Percentiles rank a stretch among this genome's conserved stretches.
Evolutionary conservation across 2,888 invertebrate species (phyloP).

Genomic region (Dryomyza anilis): DNA sequence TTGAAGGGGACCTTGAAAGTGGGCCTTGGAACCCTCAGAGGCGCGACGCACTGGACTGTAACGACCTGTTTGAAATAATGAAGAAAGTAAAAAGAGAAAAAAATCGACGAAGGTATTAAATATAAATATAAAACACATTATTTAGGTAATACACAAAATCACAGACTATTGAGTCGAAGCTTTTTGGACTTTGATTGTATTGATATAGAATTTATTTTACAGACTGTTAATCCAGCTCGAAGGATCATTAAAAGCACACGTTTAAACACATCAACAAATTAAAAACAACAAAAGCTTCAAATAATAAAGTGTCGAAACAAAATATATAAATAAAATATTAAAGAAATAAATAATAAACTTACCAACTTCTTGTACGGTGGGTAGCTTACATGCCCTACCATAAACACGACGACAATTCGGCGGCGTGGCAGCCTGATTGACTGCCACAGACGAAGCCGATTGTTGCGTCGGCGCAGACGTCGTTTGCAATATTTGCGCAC

Average conservation of each 20-base stretch:
- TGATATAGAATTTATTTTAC: not conserved
- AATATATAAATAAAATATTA: slow-evolving; percentile 27
- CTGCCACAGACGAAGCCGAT: slow-evolving; percentile 37
- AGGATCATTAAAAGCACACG: not conserved
- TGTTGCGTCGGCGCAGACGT: slow-evolving; percentile 1
- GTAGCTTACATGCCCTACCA: slow-evolving; percentile 60
- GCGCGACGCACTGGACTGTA: slow-evolving; percentile 92
- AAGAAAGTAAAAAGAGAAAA: not conserved
- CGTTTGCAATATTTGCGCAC: slow-evolving; percentile 22
- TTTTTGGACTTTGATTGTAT: no score
- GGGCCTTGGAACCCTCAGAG: slow-evolving; percentile 70
- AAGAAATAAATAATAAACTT: slow-evolving; percentile 58
- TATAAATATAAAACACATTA: no score
- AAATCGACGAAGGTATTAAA: no score
- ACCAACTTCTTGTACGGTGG: slow-evolving; percentile 82
- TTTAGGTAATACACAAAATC: no score
- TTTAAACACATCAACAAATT: no score
- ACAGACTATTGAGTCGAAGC: no score
- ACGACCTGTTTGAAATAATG: slow-evolving; percentile 59
- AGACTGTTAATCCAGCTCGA: not conserved
- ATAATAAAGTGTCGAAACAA: slow-evolving; percentile 10
- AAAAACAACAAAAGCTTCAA: slow-evolving; percentile 5
- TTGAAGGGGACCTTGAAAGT: slow-evolving; percentile 72
- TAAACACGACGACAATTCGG: slow-evolving; percentile 52
- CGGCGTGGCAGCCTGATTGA: slow-evolving; percentile 41